Evolutionary conservation across 2,113 vertebrate species (phyloP).

Genomic region (Pseudopodoces humilis): DNA sequence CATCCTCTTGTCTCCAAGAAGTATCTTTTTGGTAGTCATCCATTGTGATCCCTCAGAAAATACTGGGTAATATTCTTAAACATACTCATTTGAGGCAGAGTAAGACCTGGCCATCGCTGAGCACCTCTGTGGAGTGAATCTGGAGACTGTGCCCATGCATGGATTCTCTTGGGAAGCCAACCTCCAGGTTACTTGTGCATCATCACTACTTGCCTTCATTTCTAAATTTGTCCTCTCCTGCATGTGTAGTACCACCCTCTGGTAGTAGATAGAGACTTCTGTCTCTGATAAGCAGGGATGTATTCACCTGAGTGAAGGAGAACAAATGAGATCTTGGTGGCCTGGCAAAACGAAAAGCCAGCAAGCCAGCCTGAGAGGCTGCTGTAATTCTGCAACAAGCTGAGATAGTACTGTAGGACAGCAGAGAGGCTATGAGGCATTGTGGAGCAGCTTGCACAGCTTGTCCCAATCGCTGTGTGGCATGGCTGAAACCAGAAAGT

Average conservation of each 20-base stretch:
- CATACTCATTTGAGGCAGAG: neutral
- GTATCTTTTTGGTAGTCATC: neutral
- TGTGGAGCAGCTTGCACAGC: accelerated
- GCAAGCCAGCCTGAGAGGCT: neutral
- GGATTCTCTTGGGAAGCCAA: neutral
- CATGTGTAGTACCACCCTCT: neutral
- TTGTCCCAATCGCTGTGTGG: neutral
- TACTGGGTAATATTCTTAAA: neutral
- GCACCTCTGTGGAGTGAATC: neutral
- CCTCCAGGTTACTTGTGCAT: neutral
- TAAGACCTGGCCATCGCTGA: neutral
- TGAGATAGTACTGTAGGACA: neutral
- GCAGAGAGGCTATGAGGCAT: accelerated
- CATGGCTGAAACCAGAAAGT: accelerated
- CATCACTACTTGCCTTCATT: neutral
- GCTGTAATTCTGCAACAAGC: neutral
- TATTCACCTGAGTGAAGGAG: neutral
- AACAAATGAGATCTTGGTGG: neutral
- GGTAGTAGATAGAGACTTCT: neutral
- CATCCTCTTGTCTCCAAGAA: neutral
- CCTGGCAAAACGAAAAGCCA: neutral
- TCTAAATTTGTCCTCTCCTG: neutral
- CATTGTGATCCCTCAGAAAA: neutral
- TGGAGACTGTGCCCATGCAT: neutral
- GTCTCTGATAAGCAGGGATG: neutral